Evolutionary conservation across 2,797 vertebrate genomes (phyloP), one percentile per base, ranked within the genome.

Genomic region (Acanthornis magna): DNA sequence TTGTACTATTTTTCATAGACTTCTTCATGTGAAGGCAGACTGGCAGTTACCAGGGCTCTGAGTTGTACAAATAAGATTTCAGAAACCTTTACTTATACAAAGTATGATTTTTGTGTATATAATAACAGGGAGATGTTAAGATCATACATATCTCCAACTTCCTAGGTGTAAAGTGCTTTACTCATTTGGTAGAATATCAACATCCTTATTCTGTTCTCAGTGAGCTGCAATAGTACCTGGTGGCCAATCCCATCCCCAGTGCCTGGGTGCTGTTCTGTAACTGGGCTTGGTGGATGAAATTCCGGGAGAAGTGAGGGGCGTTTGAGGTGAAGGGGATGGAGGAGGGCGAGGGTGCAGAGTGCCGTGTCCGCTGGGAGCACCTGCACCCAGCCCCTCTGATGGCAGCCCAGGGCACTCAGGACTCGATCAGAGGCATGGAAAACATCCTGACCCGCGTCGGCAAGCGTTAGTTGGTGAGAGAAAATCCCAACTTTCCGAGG

Each of bases 391-490:
- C 25, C 27, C 18, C 34, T 61, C 25, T 11, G 48, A 8, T 4
- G 74, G 30, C 48, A 42, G 5, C 5, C 6, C 26, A 3, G 7
- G 57, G 25, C 9, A 2, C 66, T 47, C 25, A 2, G 84, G 58
- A 8, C 48, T 47, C 4, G 15, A 3, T 2, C 0, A 1, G 43
- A 19, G 61, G 13, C 40, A 2, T 2, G 25, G 78, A 36, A 29
- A 79, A 11, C 36, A 8, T 34, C 40, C 48, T 2, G 0, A 8
- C 11, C 7, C 10, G 1, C 19, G 43, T 30, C 57, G 63, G 20
- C 58, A 13, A 7, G 18, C 0, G 0, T 25, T 7, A 25, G 21
- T 0, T 47, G 47, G 7, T 36, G 54, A 58, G 55, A 79, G 30
- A n/a, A 85, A 38, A 48, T 17, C 27, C 26, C 8, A 1, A 3